phyloP scores from a whole-genome alignment of 2,113 vertebrate genomes.

The Hoplias malabaricus region DNA sequence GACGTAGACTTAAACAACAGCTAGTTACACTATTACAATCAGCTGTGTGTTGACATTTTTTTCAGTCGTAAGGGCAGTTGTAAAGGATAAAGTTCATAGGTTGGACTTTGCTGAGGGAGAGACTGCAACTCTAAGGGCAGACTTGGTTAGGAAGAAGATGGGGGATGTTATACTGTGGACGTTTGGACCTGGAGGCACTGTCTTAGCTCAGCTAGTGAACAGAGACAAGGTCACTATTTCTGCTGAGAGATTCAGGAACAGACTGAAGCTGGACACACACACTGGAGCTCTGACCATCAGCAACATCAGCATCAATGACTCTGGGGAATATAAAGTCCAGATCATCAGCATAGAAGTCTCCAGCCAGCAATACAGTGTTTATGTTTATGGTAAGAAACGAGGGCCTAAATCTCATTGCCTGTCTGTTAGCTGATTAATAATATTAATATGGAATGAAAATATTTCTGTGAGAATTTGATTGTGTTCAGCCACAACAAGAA shows the following conservation, averaged over 20 bases:
- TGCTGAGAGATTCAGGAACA: not conserved
- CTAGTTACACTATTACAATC: too few species aligned
- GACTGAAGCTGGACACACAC: not conserved
- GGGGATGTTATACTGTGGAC: not conserved
- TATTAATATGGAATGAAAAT: not conserved
- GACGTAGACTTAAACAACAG: too few species aligned
- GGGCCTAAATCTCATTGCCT: too few species aligned
- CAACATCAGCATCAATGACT: not conserved
- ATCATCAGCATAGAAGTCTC: not conserved
- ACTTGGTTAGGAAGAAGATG: not conserved
- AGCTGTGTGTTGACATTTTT: not conserved
- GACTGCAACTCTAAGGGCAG: not conserved
- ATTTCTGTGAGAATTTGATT: too few species aligned
- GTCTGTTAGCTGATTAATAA: too few species aligned
- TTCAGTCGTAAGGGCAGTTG: not conserved
- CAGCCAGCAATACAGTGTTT: not conserved
- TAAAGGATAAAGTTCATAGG: not conserved
- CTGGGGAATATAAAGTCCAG: constrained; percentile 3
- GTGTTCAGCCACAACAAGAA: too few species aligned
- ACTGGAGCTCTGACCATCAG: constrained; percentile 37
- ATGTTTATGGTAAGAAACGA: constrained; percentile 24
- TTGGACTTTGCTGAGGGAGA: not conserved
- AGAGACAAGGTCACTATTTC: too few species aligned
- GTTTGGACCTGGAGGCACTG: not conserved
- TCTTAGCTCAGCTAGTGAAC: not conserved